phyloP scores from a whole-genome alignment of 2,888 invertebrate species.

The Protophormia terraenovae region DNA sequence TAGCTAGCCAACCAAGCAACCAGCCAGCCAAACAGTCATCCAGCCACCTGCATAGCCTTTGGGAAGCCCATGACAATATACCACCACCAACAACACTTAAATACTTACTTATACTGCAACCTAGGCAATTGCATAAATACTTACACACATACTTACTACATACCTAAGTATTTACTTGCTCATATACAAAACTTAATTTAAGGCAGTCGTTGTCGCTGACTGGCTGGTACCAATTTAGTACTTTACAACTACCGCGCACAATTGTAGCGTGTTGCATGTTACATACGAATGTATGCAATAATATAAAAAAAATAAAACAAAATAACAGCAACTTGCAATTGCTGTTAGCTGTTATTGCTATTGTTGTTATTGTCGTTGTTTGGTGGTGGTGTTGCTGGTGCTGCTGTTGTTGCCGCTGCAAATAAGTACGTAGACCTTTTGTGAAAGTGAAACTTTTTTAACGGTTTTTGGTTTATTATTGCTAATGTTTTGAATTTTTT shows the following conservation, averaged over 20 bases:
- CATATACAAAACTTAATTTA: slow-evolving; percentile 36
- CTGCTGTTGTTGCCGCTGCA: slow-evolving; percentile 56
- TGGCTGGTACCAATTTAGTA: slow-evolving; percentile 61
- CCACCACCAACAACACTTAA: background rate
- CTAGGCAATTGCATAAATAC: slow-evolving; percentile 38
- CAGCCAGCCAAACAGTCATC: slow-evolving; percentile 19
- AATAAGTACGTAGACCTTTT: slow-evolving; percentile 76
- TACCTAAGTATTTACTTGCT: background rate
- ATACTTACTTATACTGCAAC: background rate
- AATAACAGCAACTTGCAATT: slow-evolving; percentile 63
- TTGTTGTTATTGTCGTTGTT: slow-evolving; percentile 59
- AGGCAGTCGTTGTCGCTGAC: slow-evolving; percentile 18
- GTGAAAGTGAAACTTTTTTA: slow-evolving; percentile 78
- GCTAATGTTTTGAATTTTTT: slow-evolving; percentile 47
- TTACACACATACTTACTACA: background rate
- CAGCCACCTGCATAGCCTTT: slow-evolving; percentile 62
- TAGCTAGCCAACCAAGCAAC: slow-evolving; percentile 11
- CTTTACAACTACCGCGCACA: slow-evolving; percentile 63
- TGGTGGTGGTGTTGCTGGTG: slow-evolving; percentile 71
- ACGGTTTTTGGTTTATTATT: slow-evolving; percentile 60
- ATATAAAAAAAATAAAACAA: slow-evolving; percentile 19
- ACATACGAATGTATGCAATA: slow-evolving; percentile 41
- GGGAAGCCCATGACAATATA: slow-evolving; percentile 58
- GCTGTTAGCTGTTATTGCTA: slow-evolving; percentile 52
- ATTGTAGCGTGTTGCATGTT: slow-evolving; percentile 61